A percentile compares a stretch with the other conserved stretches of the same genome.
These are phyloP conservation scores for Blera fallax DNA, from an alignment of 2,888 invertebrate genomes.

Conservation along the genomic window DNA sequence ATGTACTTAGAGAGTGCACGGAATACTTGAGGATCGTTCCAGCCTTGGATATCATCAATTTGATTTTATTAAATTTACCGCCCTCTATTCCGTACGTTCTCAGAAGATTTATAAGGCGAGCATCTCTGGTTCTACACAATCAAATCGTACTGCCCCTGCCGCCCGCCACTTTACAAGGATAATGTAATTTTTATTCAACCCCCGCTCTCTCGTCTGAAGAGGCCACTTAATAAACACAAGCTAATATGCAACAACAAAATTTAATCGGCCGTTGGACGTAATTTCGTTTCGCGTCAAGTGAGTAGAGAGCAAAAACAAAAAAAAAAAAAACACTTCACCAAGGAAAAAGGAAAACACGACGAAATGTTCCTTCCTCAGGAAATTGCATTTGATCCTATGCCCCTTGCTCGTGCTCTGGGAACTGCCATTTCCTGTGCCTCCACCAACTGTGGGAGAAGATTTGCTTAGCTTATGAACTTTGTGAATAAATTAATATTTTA, in stretches of 20 bases:
- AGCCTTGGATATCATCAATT: constrained; percentile 52
- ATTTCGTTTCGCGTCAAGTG: constrained; percentile 59
- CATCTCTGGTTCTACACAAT: constrained; percentile 1
- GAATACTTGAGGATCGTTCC: constrained; percentile 35
- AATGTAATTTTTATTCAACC: constrained; percentile 61
- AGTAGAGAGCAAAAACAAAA: constrained; percentile 4
- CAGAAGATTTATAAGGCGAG: not conserved
- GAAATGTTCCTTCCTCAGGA: constrained; percentile 50
- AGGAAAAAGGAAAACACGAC: constrained; percentile 28
- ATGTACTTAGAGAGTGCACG: constrained; percentile 21
- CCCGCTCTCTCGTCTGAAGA: not conserved
- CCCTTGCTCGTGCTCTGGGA: constrained; percentile 4
- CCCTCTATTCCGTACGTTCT: too few relatives aligned
- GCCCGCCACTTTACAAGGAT: constrained; percentile 35
- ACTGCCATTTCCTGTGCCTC: constrained; percentile 56
- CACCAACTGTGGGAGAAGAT: constrained; percentile 50
- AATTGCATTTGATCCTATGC: constrained; percentile 66
- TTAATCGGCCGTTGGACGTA: constrained; percentile 55
- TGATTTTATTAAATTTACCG: constrained; percentile 63
- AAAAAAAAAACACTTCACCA: not conserved
- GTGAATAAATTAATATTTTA: constrained; percentile 71
- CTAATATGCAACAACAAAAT: constrained; percentile 64
- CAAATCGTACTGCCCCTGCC: constrained; percentile 14
- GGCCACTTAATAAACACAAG: constrained; percentile 43
- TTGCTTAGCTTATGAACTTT: constrained; percentile 71